A percentile compares a stretch with the other conserved stretches of the same genome.
Evolutionary conservation across 1,140 invertebrate species (phyloP).

Genomic region (Amphibalanus amphitrite): DNA sequence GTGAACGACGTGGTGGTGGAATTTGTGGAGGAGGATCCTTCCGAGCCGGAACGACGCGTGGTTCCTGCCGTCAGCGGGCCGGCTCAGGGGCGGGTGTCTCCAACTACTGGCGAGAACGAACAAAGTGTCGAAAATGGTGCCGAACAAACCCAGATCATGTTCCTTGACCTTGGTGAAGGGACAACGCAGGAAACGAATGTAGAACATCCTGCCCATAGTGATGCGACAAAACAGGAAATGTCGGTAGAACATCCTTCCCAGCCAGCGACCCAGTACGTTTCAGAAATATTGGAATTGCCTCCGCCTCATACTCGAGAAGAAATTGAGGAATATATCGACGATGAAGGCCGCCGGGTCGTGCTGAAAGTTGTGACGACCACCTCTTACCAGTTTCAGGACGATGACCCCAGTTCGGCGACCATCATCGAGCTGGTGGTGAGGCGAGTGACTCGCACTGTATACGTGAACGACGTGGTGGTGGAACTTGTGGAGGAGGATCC

Average conservation of each 20-base stretch:
- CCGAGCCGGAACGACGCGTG: too few species aligned
- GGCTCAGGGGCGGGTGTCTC: too few species aligned
- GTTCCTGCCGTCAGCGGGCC: too few species aligned
- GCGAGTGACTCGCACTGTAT: not conserved
- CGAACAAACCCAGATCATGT: too few species aligned
- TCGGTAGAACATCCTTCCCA: too few species aligned
- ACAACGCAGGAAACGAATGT: not conserved
- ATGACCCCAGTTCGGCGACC: not conserved
- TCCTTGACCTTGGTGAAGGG: not conserved
- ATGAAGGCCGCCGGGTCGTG: not conserved
- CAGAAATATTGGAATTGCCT: not conserved
- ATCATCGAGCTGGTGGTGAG: not conserved
- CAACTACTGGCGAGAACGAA: too few species aligned
- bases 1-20: not conserved
- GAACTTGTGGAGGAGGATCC: not conserved
- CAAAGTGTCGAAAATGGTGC: too few species aligned
- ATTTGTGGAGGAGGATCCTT: too few species aligned
- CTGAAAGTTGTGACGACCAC: not conserved
- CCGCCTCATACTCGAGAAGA: not conserved
- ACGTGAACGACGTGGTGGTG: not conserved
- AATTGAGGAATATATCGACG: not conserved
- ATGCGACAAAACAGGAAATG: too few species aligned
- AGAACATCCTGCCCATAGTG: not conserved
- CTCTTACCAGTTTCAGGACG: not conserved
- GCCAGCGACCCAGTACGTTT: not conserved